Conservation (phyloP, 2,113 vertebrate genomes). For the Puntigrus tetrazona region DNA sequence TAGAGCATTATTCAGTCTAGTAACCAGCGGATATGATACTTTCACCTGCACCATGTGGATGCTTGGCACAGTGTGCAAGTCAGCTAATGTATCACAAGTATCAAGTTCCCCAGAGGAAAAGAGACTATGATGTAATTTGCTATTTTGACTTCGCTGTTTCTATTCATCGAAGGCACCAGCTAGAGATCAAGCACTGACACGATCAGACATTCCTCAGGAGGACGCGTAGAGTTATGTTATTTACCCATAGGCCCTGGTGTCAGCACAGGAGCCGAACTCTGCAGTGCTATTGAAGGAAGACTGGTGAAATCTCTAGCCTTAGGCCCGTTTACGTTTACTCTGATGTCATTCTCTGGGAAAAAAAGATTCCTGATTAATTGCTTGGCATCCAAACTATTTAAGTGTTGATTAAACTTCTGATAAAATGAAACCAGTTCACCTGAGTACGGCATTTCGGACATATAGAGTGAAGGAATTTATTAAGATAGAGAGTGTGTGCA, state of each 20-base stretch:
- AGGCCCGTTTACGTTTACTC: not conserved
- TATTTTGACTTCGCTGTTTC: not conserved
- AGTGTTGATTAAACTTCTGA: too few relatives aligned
- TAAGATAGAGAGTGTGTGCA: too few relatives aligned
- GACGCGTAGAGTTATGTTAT: constrained; percentile 48
- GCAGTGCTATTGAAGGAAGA: not conserved
- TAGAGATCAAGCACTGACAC: constrained; percentile 62
- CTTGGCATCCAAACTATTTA: not conserved
- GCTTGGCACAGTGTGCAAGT: not conserved
- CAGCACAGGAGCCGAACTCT: not conserved
- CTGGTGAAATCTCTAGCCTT: not conserved
- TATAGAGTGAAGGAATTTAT: too few relatives aligned
- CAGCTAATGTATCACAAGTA: not conserved
- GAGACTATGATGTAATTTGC: not conserved
- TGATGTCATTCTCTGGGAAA: not conserved
- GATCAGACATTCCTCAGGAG: constrained; percentile 66
- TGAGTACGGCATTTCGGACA: too few relatives aligned
- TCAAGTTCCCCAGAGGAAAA: not conserved
- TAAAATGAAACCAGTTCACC: too few relatives aligned
- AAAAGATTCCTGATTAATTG: not conserved
- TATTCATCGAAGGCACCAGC: not conserved
- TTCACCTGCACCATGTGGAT: not conserved
- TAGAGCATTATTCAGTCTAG: not conserved
- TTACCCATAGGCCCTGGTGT: constrained; percentile 9
- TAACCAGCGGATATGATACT: not conserved